Percentiles rank a stretch among this genome's conserved stretches.
These are phyloP conservation scores for Rotaria magnacalcarata DNA, from an alignment of 2,888 invertebrate species.

Conservation along the genomic window DNA sequence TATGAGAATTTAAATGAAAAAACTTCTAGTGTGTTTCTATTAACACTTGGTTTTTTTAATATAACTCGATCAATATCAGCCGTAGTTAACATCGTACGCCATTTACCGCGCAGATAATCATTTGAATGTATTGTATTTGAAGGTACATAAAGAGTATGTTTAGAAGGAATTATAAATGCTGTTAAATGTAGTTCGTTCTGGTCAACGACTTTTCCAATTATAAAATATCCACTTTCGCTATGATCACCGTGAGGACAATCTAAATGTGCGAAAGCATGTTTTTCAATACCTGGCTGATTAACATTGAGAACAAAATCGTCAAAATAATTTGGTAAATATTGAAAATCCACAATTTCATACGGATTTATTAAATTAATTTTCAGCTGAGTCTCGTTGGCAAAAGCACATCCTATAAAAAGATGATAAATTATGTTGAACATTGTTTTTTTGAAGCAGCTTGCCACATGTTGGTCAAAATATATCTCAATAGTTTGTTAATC, in stretches of 20 bases:
- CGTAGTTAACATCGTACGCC: slow-evolving; percentile 49
- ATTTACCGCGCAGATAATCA: slow-evolving; percentile 49
- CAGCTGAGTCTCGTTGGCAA: too few species aligned
- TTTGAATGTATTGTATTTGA: slow-evolving; percentile 47
- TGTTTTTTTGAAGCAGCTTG: too few species aligned
- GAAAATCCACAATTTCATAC: slow-evolving; percentile 49
- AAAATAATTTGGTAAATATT: slow-evolving; percentile 48
- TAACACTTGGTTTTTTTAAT: too few species aligned
- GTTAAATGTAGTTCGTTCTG: slow-evolving; percentile 47
- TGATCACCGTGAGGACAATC: slow-evolving; percentile 48
- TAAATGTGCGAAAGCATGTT: slow-evolving; percentile 49
- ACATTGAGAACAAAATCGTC: slow-evolving; percentile 47
- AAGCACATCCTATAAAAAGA: too few species aligned
- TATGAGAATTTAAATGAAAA: too few species aligned
- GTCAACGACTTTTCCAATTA: slow-evolving; percentile 47
- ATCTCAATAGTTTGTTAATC: too few species aligned
- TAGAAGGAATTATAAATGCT: slow-evolving; percentile 46
- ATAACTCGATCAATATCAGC: slow-evolving; percentile 49
- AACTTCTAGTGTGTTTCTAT: too few species aligned
- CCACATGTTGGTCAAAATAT: too few species aligned
- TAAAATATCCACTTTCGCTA: slow-evolving; percentile 47
- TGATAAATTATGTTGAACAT: too few species aligned
- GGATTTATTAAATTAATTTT: slow-evolving; percentile 47
- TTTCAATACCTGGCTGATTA: slow-evolving; percentile 47
- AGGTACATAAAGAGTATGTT: slow-evolving; percentile 48